Evolutionary conservation across 2,797 vertebrate genomes (phyloP), one percentile per base, ranked within the genome.

Genomic region (Premnoplex brunnescens): DNA sequence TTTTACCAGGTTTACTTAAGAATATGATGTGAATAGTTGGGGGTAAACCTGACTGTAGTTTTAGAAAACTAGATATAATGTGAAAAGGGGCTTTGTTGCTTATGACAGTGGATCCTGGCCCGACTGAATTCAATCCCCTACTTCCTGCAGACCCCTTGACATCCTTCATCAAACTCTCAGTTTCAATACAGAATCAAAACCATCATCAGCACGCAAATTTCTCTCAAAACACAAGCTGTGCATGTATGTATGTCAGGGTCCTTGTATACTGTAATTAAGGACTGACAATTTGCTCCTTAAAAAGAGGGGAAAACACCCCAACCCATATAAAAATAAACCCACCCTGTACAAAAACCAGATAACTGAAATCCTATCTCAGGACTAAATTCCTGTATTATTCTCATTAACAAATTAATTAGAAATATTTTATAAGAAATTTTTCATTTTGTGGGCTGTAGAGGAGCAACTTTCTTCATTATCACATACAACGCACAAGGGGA

Each of bases 401-500:
- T 68, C 15, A 58, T 59, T 44, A 48, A 36, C 3, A 44, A 68
- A 67, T n/a, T 71, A 19, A 22, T 59, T 44, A 55, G 26, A 76
- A 79, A 58, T 14, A 63, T 52, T 76, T 92, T 79, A 21, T 24
- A n/a, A 76, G 62, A 72, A 43, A 1, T 3, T 48, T 54, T 89
- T 44, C 5, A 32, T 76, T 79, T 60, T 32, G 59, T 6, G 4
- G 34, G 39, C 43, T 48, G 26, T 4, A 56, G 11, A 52, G 8
- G 6, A 39, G 37, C 7, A 23, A 48, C 26, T 10, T 62, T 63
- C n/a, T 49, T 64, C 49, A 39, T 36, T 18, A 82, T 7, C 28
- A 7, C 23, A 18, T 17, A 59, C 0, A 2, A 66, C 0, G 0
- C 10, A 11, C 22, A 72, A 28, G 4, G 17, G 37, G 30, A 58